Conservation (phyloP, 2,888 invertebrate genomes). For the Notocelia uddmanniana region DNA sequence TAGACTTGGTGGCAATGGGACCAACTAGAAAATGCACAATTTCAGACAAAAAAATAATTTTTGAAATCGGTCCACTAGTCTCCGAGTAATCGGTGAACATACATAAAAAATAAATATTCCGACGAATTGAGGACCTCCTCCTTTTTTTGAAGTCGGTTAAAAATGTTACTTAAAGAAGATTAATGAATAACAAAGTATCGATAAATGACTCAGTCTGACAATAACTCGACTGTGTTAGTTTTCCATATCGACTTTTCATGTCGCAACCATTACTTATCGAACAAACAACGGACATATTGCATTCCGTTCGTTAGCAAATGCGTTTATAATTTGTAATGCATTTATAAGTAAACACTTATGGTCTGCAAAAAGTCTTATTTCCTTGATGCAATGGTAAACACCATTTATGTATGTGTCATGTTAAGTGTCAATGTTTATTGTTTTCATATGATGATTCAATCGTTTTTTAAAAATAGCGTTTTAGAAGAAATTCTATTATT, state of each 20-base stretch:
- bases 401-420: not conserved
- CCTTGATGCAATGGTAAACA: slow-evolving; percentile 8
- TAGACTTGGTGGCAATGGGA: too few relatives aligned
- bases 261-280: slow-evolving; percentile 38
- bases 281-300: slow-evolving; percentile 33
- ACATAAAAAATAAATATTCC: too few relatives aligned
- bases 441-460: not conserved
- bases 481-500: too few relatives aligned
- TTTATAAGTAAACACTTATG: slow-evolving; percentile 12
- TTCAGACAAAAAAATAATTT: too few relatives aligned
- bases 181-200: not conserved
- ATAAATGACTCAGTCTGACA: not conserved
- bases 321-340: slow-evolving; percentile 38
- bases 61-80: too few relatives aligned
- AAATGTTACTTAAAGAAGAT: not conserved
- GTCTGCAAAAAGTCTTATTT: slow-evolving; percentile 20
- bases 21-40: too few relatives aligned
- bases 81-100: too few relatives aligned
- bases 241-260: slow-evolving; percentile 33
- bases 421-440: not conserved
- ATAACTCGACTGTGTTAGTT: slow-evolving; percentile 2
- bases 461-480: not conserved
- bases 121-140: too few relatives aligned
- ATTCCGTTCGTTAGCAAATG: slow-evolving; percentile 28
- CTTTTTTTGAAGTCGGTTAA: too few relatives aligned